A percentile compares a stretch with the other conserved stretches of the same genome.
Conservation (phyloP, 2,113 vertebrate species). For the Tapirus terrestris region DNA sequence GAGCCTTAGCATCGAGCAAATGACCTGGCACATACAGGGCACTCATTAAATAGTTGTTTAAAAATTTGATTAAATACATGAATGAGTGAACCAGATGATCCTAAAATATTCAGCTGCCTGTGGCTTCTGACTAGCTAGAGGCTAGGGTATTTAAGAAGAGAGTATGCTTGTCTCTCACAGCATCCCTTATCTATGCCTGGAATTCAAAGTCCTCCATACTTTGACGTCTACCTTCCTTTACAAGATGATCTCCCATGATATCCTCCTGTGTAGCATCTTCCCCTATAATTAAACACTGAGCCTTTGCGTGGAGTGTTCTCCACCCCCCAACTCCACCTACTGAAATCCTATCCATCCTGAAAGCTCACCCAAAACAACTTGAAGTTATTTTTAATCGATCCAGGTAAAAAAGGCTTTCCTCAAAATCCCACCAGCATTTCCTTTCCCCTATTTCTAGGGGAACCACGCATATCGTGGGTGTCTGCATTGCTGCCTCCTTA, state of each 20-base stretch:
- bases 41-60: slow-evolving; percentile 28
- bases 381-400: slow-evolving; percentile 25
- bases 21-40: neutral
- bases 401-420: neutral
- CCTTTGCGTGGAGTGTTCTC: neutral
- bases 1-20: slow-evolving; percentile 21
- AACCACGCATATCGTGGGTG: neutral
- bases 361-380: neutral
- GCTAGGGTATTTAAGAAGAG: neutral
- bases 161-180: neutral
- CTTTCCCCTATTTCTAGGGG: neutral
- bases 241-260: neutral
- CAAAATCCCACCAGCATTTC: neutral
- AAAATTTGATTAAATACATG: slow-evolving; percentile 21
- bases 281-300: neutral
- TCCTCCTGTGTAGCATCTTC: neutral
- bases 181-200: neutral
- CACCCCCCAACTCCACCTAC: neutral
- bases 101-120: slow-evolving; percentile 46
- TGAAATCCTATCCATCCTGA: neutral
- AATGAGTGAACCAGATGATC: slow-evolving; percentile 43
- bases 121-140: slow-evolving; percentile 5
- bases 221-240: neutral
- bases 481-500: neutral
- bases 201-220: neutral